Evolutionary conservation across 2,888 invertebrate genomes (phyloP), one percentile per base, ranked within the genome.

Genomic region (Halocaridina rubra): DNA sequence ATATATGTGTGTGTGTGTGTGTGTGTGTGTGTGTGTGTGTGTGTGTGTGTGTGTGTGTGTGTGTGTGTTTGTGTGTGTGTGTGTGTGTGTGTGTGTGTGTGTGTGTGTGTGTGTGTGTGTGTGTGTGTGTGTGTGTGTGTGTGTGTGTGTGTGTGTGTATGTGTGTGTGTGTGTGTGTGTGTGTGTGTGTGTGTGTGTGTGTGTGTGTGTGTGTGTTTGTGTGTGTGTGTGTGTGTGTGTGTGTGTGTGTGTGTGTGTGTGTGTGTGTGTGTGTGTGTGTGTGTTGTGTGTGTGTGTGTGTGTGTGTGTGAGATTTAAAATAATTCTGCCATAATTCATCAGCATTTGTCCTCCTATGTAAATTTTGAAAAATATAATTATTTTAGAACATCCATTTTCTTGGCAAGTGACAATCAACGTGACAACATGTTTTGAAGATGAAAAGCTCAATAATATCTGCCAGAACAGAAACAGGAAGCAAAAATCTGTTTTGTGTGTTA

Each of bases 1-100:
- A 32, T 33, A 13, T 33, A 32, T 32, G 72, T 32, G n/a, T 32
- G n/a, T 72, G n/a, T 72, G n/a, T 10, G n/a, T 32, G n/a, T 72
- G n/a, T 72, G 3, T 32, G 22, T 72, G 22, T 72, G n/a, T 72
- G n/a, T 72, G n/a, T 72, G n/a, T 72, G 22, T 32, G 33, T 72
- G 3, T 72, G 33, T 72, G 33, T 72, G 33, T 72, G 33, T 72
- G 33, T 72, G n/a, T 72, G 33, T 32, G 33, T 72, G 33, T 72
- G 33, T 72, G 33, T 72, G 22, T 72, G 33, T 72, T 5, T 72
- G 33, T 8, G 33, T 72, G 33, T 33, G 33, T 72, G 33, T 32
- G 8, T 72, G 33, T 72, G 33, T 72, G 33, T 72, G 33, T 33
- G 33, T 72, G 33, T 72, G n/a, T 72, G 33, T 72, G 19, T 72